Evolutionary conservation across 1,140 invertebrate species (phyloP).

Genomic region (Sarcophaga bullata): DNA sequence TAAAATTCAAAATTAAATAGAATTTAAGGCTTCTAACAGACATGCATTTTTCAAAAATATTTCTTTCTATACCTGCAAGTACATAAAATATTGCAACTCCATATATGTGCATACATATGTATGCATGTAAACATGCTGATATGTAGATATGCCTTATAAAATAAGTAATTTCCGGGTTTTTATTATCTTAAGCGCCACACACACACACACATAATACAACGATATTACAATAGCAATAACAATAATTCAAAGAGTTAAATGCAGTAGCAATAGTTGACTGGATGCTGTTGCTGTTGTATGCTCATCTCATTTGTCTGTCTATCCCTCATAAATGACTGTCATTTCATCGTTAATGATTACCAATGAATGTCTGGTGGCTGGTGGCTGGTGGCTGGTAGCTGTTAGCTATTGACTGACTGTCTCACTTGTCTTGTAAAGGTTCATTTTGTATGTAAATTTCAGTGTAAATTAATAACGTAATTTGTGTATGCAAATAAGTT

Average conservation of each 20-base stretch:
- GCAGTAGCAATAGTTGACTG: conserved; percentile 4
- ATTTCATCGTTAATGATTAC: no score
- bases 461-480: conserved; percentile 16
- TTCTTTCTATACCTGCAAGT: no score
- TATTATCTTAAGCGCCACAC: not conserved
- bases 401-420: not conserved
- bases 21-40: no score
- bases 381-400: no score
- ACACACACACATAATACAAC: not conserved
- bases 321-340: no score
- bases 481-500: conserved; percentile 12
- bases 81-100: no score
- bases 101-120: no score
- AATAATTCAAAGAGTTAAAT: conserved; percentile 7
- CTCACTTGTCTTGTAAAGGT: conserved; percentile 1
- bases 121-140: no score
- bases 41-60: no score
- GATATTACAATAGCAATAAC: not conserved
- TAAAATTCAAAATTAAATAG: no score
- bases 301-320: no score
- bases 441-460: conserved; percentile 14
- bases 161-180: not conserved
- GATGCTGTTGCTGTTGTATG: not conserved
- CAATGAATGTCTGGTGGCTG: no score
- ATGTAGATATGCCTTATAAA: not conserved